Conservation (phyloP, 2,113 vertebrate species). For the Pionites leucogaster region DNA sequence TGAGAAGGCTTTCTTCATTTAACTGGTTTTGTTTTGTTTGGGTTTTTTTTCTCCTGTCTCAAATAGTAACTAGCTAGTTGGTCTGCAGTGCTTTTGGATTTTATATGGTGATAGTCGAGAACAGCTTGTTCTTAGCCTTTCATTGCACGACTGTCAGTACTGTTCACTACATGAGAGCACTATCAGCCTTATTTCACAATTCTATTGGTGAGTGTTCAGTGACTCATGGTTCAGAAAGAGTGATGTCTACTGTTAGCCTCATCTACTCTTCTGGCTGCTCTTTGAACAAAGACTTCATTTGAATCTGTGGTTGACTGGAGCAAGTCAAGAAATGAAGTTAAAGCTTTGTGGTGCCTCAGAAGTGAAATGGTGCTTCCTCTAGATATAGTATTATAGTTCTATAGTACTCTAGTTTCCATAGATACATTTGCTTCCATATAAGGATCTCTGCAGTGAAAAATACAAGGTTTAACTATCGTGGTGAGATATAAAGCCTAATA, state of each 20-base stretch:
- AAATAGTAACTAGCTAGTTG: neutral
- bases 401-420: neutral
- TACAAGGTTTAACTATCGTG: neutral
- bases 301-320: neutral
- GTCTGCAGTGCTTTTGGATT: neutral
- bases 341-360: neutral
- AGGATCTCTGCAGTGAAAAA: neutral
- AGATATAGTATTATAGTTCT: neutral
- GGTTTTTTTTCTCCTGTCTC: neutral
- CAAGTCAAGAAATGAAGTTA: neutral
- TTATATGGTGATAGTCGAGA: neutral
- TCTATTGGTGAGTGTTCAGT: neutral
- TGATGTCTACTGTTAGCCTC: neutral
- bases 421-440: neutral
- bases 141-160: neutral
- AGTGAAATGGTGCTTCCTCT: neutral
- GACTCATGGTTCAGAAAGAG: neutral
- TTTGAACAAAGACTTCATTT: neutral
- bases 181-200: neutral
- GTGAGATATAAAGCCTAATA: neutral
- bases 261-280: neutral
- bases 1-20: neutral
- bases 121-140: neutral
- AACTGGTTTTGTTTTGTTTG: neutral
- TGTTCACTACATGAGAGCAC: neutral